Conservation (phyloP, 1,140 invertebrate species). For the Drosophila orosa region DNA sequence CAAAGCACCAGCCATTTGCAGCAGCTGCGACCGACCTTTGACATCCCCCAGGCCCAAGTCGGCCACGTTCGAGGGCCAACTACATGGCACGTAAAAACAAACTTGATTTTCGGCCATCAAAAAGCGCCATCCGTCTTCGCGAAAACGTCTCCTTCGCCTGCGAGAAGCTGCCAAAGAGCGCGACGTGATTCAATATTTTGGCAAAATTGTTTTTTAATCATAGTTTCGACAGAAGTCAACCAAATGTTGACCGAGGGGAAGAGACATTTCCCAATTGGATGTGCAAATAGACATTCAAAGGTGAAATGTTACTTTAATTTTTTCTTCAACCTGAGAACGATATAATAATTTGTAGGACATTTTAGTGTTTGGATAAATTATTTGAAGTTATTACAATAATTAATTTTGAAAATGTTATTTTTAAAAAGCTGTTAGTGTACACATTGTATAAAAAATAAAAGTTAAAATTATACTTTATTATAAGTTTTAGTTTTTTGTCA, state of each 20-base stretch:
- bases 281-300: constrained; percentile 1
- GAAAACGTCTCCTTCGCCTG: constrained; percentile 72
- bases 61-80: constrained; percentile 39
- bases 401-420: neutral
- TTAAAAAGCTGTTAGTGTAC: no score
- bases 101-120: constrained; percentile 82
- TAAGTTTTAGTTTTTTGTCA: no score
- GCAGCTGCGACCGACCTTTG: constrained; percentile 81
- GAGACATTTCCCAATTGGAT: constrained; percentile 1
- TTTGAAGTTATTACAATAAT: no score
- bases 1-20: constrained; percentile 81
- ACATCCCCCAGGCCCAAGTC: constrained; percentile 68
- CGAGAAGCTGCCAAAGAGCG: constrained; percentile 36
- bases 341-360: neutral
- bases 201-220: constrained; percentile 78
- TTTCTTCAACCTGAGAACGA: neutral
- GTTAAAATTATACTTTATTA: no score
- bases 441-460: no score
- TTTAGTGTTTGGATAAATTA: no score
- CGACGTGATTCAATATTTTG: constrained; percentile 76
- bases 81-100: constrained; percentile 78
- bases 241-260: constrained; percentile 3
- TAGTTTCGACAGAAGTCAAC: constrained; percentile 30
- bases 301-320: neutral
- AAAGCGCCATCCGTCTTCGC: constrained; percentile 75